Evolutionary conservation across 2,113 vertebrate genomes (phyloP), one percentile per base, ranked within the genome.

Genomic region (Mus spicilegus): DNA sequence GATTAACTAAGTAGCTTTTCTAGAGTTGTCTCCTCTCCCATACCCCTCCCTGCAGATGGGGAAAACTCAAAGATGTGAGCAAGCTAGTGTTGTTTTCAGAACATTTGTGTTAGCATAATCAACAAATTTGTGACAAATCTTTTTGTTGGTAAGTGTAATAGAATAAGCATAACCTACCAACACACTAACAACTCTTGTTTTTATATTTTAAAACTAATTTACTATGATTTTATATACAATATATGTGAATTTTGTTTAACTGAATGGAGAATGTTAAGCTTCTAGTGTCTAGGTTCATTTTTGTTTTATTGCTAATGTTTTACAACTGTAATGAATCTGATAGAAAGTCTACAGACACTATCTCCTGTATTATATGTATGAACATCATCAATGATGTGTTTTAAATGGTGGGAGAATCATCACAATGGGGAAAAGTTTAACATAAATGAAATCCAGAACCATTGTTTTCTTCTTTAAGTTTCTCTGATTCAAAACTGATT

Each of bases 51-150:
- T 0, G 5, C 63, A 92, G 92, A 86, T 51, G 28, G 3, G 39
- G 94, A 80, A 81, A 73, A 72, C 67, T 85, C 39, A 81, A 26
- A 98, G 80, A 46, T 42, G 69, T 49, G 33, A 90, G 96, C 77
- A 72, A 97, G 4, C 10, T 54, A 94, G 73, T 88, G 93, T 30
- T 12, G 11, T 89, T 95, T 96, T 95, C 78, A 96, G 88, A 97
- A 95, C 65, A 88, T 75, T 97, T 96, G 28, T 56, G 94, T 93
- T 91, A 67, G n/a, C 42, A 49, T 96, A 96, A 96, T 96, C 69
- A 95, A 95, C 93, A 96, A 81, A 95, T 95, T 93, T 87, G 13
- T 13, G 22, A n/a, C 77, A 69, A 82, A 39, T 82, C 1, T 93
- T 96, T 98, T 86, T 51, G 51, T 67, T 65, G 42, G 84, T 67